Evolutionary conservation across 2,113 vertebrate species (phyloP).

Genomic region (Danionella cerebrum): DNA sequence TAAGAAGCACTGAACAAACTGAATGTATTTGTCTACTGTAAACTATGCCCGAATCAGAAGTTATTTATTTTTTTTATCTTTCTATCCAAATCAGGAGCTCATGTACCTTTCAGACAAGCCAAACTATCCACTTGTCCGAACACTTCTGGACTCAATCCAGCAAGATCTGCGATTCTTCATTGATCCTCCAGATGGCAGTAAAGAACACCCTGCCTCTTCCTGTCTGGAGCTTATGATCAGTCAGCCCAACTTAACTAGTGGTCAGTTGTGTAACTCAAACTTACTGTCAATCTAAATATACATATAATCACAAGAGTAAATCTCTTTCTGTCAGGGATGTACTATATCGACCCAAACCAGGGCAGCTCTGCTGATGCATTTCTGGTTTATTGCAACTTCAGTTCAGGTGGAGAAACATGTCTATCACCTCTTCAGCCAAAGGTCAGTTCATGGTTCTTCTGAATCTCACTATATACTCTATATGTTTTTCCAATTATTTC

Average conservation of each 20-base stretch:
- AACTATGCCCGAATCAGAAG: background rate
- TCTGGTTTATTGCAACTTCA: conserved; percentile 74
- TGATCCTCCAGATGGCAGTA: conserved; percentile 70
- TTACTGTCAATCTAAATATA: too few relatives aligned
- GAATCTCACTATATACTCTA: too few relatives aligned
- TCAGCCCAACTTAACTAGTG: conserved; percentile 55
- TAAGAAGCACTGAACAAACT: conserved; percentile 27
- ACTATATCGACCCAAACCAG: conserved; percentile 80
- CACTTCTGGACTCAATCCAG: conserved; percentile 58
- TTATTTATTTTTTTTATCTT: background rate
- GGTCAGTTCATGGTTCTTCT: conserved; percentile 43
- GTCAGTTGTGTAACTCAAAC: too few relatives aligned
- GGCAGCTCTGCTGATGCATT: conserved; percentile 69
- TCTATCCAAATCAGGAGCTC: conserved; percentile 45
- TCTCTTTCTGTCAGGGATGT: conserved; percentile 60
- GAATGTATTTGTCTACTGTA: background rate
- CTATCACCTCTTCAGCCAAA: conserved; percentile 59
- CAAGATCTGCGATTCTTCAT: conserved; percentile 60
- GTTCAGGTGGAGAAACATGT: conserved; percentile 68
- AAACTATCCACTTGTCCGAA: conserved; percentile 49
- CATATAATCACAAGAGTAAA: too few relatives aligned
- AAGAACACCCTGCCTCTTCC: conserved; percentile 61
- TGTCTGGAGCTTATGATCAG: conserved; percentile 76
- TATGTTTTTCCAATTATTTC: too few relatives aligned
- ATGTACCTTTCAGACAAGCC: conserved; percentile 56